A percentile compares a stretch with the other conserved stretches of the same genome.
Evolutionary conservation across 2,113 vertebrate species (phyloP).

Genomic region (Leptocoma aspasia): DNA sequence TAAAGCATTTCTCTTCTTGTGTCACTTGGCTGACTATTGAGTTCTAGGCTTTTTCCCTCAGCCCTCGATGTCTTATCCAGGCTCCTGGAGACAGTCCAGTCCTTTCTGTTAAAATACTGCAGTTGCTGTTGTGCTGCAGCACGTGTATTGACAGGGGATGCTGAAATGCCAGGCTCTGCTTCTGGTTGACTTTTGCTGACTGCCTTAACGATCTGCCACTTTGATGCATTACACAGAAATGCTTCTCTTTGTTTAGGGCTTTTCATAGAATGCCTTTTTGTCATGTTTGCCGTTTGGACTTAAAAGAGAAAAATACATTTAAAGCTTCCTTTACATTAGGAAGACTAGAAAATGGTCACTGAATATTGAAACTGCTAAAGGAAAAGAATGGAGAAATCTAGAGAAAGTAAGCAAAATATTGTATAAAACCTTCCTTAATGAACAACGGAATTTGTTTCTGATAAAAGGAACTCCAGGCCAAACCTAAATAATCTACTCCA

Average conservation of each 20-base stretch:
- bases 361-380: not conserved
- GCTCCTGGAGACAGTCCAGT: constrained; percentile 4
- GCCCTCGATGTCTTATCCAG: not conserved
- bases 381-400: not conserved
- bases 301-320: not conserved
- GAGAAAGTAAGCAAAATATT: not conserved
- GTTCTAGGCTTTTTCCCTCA: not conserved
- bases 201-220: not conserved
- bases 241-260: not conserved
- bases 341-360: not conserved
- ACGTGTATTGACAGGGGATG: not conserved
- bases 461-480: not conserved
- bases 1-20: not conserved
- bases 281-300: not conserved
- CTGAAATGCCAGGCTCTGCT: constrained; percentile 9
- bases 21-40: not conserved
- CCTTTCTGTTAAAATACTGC: not conserved
- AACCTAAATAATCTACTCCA: not conserved
- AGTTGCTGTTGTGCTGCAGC: not conserved
- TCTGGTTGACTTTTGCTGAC: not conserved
- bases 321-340: not conserved
- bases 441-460: not conserved
- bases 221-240: not conserved
- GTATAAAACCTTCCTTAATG: not conserved
- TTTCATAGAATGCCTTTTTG: not conserved